These are phyloP conservation scores for Lottia scabra DNA, from an alignment of 2,888 invertebrate species.

Conservation along the genomic window DNA sequence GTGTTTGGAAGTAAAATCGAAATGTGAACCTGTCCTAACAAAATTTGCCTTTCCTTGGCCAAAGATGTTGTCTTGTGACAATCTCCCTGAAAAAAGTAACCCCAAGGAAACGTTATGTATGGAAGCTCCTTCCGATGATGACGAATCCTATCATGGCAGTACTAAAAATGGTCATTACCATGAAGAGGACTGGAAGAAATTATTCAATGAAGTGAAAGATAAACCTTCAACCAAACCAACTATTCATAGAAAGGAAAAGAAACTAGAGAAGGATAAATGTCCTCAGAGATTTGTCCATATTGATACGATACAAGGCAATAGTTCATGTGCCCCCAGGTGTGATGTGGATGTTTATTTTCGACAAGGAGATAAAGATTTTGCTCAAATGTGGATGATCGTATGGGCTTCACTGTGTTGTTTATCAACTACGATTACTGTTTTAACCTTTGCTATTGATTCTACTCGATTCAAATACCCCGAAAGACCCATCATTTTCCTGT, in stretches of 20 bases:
- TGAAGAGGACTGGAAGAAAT: slow-evolving; percentile 5
- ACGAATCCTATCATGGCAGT: slow-evolving; percentile 42
- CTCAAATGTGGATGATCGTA: slow-evolving; percentile 81
- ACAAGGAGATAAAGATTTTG: slow-evolving; percentile 77
- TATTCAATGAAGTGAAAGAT: background rate
- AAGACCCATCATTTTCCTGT: slow-evolving; percentile 69
- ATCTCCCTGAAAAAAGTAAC: slow-evolving; percentile 77
- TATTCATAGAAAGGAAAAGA: slow-evolving; percentile 16
- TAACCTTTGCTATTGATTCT: slow-evolving; percentile 69
- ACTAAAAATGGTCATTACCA: slow-evolving; percentile 19
- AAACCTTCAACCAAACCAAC: slow-evolving; percentile 17
- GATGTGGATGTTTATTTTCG: slow-evolving; percentile 79
- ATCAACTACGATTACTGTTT: slow-evolving; percentile 68
- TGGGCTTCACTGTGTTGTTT: slow-evolving; percentile 82
- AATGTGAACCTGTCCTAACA: slow-evolving; percentile 75
- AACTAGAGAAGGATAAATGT: slow-evolving; percentile 34
- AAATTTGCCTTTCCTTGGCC: slow-evolving; percentile 79
- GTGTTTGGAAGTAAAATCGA: slow-evolving; percentile 76
- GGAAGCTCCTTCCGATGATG: slow-evolving; percentile 73
- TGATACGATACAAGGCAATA: slow-evolving; percentile 47
- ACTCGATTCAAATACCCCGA: slow-evolving; percentile 70
- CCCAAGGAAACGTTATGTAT: slow-evolving; percentile 78
- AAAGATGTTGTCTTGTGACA: slow-evolving; percentile 81
- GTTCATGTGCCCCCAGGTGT: slow-evolving; percentile 71
- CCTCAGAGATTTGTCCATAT: slow-evolving; percentile 62